Conservation (phyloP, 2,113 vertebrate genomes). For the Strix uralensis region DNA sequence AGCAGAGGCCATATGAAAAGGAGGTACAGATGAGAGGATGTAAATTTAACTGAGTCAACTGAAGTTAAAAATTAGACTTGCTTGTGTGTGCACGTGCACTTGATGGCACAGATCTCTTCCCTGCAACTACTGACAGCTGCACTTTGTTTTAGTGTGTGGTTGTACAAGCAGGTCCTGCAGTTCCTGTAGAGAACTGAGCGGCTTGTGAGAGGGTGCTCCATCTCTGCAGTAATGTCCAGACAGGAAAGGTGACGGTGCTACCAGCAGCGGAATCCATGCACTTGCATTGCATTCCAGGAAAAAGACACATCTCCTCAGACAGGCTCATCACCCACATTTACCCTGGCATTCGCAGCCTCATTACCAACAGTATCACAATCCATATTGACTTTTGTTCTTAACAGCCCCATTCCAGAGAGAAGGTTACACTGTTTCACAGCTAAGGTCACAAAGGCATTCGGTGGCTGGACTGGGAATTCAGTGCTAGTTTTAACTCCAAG, state of each 20-base stretch:
- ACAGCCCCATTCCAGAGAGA: not conserved
- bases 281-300: not conserved
- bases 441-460: not conserved
- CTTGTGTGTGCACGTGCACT: not conserved
- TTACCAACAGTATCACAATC: not conserved
- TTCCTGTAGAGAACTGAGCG: not conserved
- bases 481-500: not conserved
- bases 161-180: not conserved
- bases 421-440: not conserved
- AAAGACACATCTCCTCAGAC: not conserved
- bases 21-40: not conserved
- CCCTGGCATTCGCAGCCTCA: not conserved
- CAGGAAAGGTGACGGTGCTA: not conserved
- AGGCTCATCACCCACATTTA: not conserved
- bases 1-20: not conserved
- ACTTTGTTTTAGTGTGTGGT: not conserved
- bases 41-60: not conserved
- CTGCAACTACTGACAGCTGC: not conserved
- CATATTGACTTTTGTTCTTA: not conserved
- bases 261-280: not conserved
- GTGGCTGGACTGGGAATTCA: not conserved
- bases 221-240: not conserved
- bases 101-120: not conserved
- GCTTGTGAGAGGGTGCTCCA: not conserved
- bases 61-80: not conserved